Conservation (phyloP, 2,113 vertebrate species). For the Delphinus delphis region DNA sequence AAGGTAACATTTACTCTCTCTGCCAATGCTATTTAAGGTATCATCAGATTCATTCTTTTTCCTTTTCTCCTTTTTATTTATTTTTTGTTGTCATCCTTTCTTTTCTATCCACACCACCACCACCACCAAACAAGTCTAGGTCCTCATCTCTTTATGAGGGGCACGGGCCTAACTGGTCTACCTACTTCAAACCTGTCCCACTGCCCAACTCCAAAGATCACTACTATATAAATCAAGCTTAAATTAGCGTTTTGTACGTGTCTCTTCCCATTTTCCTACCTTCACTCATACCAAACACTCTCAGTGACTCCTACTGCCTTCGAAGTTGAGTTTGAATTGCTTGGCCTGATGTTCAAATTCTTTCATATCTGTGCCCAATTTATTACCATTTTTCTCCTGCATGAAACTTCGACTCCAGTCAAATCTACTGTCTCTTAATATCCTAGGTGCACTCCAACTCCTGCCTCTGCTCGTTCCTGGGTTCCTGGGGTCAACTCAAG, state of each 20-base stretch:
- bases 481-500: not conserved
- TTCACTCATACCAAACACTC: not conserved
- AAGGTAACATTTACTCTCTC: not conserved
- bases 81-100: not conserved
- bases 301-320: not conserved
- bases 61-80: not conserved
- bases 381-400: not conserved
- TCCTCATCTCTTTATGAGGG: not conserved
- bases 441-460: not conserved
- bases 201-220: not conserved
- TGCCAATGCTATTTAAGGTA: not conserved
- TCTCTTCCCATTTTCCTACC: not conserved
- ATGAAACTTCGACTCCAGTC: not conserved
- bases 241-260: not conserved
- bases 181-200: not conserved
- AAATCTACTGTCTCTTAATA: not conserved
- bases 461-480: not conserved
- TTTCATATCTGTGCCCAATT: not conserved
- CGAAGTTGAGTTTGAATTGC: not conserved
- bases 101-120: not conserved
- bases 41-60: not conserved
- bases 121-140: not conserved
- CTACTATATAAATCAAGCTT: not conserved
- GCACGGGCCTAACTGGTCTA: not conserved
- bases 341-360: not conserved